Evolutionary conservation across 2,888 invertebrate genomes (phyloP), one percentile per base, ranked within the genome.

Genomic region (Diogma glabrata): DNA sequence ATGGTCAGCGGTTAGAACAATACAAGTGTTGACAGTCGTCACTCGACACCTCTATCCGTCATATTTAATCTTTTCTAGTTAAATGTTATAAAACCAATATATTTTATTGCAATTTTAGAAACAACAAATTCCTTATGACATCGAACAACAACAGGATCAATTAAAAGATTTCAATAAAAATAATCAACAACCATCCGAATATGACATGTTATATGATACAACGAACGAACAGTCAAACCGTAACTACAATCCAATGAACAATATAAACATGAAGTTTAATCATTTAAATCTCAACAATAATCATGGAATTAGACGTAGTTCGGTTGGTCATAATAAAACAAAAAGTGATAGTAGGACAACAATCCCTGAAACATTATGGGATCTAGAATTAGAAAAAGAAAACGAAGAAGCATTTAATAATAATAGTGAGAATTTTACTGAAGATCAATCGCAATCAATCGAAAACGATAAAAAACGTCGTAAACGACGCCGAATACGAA

Each of bases 361-460:
- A 10, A 47, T 38, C 17, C 50, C 67, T 3, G 63, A 65, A 36
- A 69, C 62, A 53, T 57, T 77, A 7, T 76, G 76, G 76, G 75
- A 76, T 57, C 63, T 77, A 52, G 77, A 77, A 60, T 65, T 73
- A n/a, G 76, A 77, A 57, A 75, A 74, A 53, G 76, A 76, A 56
- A 63, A 72, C 48, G 61, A 65, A 23, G 75, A 76, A 53, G 68
- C 67, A 30, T 51, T 65, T 60, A 56, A 69, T 64, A 61, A 60
- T 33, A 48, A 33, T 20, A 24, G 16, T 33, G 51, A 51, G 1
- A 24, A 49, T 14, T 50, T 17, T 16, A 28, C 17, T 47, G 16
- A 28, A 2, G 47, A 49, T n/a, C 8, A 22, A 22, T 14, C 23
- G 5, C 43, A 12, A 14, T 7, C 14, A 43, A 23, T 22, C 23